Evolutionary conservation across 2,113 vertebrate genomes (phyloP).

Genomic region (Poecilia latipinna): DNA sequence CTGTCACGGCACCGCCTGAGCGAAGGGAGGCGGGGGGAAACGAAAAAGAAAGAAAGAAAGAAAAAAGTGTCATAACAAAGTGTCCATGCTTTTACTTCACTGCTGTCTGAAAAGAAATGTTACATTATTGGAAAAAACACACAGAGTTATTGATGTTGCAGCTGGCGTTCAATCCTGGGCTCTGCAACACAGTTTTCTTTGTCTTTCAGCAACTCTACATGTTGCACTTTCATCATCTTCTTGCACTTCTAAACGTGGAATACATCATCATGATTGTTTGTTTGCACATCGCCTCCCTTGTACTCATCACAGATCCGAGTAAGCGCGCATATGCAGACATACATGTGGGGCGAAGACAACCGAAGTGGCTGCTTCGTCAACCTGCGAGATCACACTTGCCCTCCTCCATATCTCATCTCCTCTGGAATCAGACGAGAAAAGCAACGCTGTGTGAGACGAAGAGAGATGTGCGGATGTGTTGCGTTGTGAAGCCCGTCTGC

Average conservation of each 20-base stretch:
- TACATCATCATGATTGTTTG: conserved; percentile 31
- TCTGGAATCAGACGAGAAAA: conserved; percentile 34
- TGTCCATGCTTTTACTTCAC: conserved; percentile 8
- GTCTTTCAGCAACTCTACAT: conserved; percentile 31
- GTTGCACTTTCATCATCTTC: conserved; percentile 36
- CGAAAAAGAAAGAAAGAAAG: neutral
- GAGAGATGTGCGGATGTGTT: conserved; percentile 19
- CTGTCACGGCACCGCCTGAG: neutral
- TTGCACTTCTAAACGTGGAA: conserved; percentile 35
- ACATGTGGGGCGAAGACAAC: conserved; percentile 34
- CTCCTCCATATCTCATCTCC: conserved; percentile 43
- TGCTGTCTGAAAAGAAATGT: conserved; percentile 1
- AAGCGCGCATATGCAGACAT: conserved; percentile 30
- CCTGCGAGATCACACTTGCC: conserved; percentile 43
- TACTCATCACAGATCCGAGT: conserved; percentile 54
- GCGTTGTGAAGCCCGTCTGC: conserved; percentile 17
- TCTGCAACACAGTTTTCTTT: conserved; percentile 15
- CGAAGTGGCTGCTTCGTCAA: conserved; percentile 50
- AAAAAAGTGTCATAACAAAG: conserved; percentile 16
- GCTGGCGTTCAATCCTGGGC: conserved; percentile 16
- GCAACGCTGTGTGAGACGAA: conserved; percentile 8
- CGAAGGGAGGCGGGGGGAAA: neutral
- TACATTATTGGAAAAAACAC: conserved; percentile 11
- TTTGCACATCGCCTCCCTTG: conserved; percentile 38
- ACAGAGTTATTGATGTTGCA: conserved; percentile 10